Base-by-base conservation (phyloP, 2,113 vertebrate genomes). In the Piaya cayana region DNA sequence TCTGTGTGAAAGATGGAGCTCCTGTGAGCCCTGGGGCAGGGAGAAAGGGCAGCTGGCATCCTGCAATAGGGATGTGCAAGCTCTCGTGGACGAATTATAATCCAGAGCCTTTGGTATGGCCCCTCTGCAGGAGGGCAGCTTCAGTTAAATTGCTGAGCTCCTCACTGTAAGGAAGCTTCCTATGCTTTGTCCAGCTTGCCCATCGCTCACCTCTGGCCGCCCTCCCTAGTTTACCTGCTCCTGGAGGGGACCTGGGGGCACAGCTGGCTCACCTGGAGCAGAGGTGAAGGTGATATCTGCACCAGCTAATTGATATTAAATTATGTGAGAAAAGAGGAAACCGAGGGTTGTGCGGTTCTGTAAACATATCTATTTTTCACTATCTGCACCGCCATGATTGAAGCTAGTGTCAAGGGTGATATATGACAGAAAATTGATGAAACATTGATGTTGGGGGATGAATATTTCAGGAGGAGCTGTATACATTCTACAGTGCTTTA, bases 401-500 rank as follows among this genome's bases (percentile, higher is more conserved):
- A 88, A 93, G 90, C 67, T 2, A 25, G 67, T 91, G 90, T 88
- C 80, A 75, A 53, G 88, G 91, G 70, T 90, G 94, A 92, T 92
- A 89, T 60, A 43, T 18, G 89, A 92, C 42, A 70, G 89, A 91
- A 97, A 93, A 95, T 42, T 52, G 93, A 94, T 95, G 87, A 96
- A 97, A 97, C 81, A 86, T 89, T 91, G 80, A 96, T 96, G 93
- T 30, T 18, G 7, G 37, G 86, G 78, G 86, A 95, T 95, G 93
- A 96, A 92, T 97, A 90, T 96, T 97, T 96, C 93, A 97, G 81
- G 32, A 97, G 89, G 92, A 87, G 84, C 75, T 36, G 22, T 88
- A 92, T 59, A 37, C 49, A 18, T 79, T 68, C 77, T 69, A 69
- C 74, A 42, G 74, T 15, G 49, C 56, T 86, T 76, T 93, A 45